Base-by-base conservation (phyloP, 2,113 vertebrate species). In the Datnioides undecimradiatus region DNA sequence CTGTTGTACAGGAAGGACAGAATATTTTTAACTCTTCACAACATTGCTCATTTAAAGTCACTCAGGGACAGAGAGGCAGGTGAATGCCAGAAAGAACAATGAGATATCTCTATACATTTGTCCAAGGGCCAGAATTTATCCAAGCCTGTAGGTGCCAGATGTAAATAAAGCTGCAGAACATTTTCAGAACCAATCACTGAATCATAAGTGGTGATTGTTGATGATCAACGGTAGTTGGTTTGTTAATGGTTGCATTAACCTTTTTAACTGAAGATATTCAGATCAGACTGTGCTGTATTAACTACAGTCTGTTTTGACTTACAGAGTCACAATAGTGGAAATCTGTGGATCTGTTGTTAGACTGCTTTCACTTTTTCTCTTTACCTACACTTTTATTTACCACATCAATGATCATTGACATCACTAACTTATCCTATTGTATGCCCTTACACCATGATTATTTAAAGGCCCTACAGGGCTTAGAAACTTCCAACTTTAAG, bases 11-110 rank as follows among this genome's bases (percentile, higher is more conserved):
- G 51, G 54, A 71, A 73, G 43, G 38, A 40, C 33, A 51, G 41
- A 59, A 33, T 48, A 59, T 77, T 69, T 51, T 55, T 65, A 45
- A 16, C 54, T 72, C 46, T 19, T n/a, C n/a, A n/a, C n/a, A n/a
- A 46, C 9, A 55, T 65, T 48, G 9, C 41, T 72, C 19, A 58
- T 48, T 57, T 33, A 9, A 25, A 31, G 29, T 72, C 48, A 29
- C 29, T 43, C 11, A 46, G 12, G 43, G 52, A 5, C 40, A 40
- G 8, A 55, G 49, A 66, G 27, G 21, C 27, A 27, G 38, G n/a
- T 45, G n/a, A 43, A 60, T 52, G 64, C 63, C 60, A 65, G 17
- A 43, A 58, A 10, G 25, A 10, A 31, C 29, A 67, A 49, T 8
- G 23, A 36, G 36, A 60, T 51, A 51, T 51, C 14, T n/a, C 16